These are phyloP conservation scores for Oryzaephilus surinamensis DNA, from an alignment of 1,140 invertebrate genomes.

Conservation along the genomic window DNA sequence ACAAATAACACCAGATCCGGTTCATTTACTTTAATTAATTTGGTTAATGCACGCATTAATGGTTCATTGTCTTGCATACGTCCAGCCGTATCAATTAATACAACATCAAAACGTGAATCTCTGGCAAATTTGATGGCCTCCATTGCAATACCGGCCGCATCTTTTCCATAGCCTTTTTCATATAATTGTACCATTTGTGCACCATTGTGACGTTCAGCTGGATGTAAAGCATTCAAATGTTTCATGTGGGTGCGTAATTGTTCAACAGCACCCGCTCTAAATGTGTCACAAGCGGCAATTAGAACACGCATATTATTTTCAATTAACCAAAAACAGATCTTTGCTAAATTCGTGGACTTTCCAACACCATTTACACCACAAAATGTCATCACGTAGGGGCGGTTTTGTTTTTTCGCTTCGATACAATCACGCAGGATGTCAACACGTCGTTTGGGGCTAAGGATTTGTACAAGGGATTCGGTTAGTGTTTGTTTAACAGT, in stretches of 20 bases:
- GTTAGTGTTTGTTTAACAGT: constrained; percentile 74
- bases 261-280: constrained; percentile 97
- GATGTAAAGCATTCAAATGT: constrained; percentile 91
- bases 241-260: constrained; percentile 92
- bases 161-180: constrained; percentile 97
- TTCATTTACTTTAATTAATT: constrained; percentile 80
- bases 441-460: constrained; percentile 88
- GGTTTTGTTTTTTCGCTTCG: constrained; percentile 66
- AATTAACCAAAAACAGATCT: constrained; percentile 99
- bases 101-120: constrained; percentile 77
- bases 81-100: constrained; percentile 95
- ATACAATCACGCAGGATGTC: constrained; percentile 95
- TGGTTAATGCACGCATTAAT: constrained; percentile 91
- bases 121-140: constrained; percentile 87
- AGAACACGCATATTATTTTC: constrained; percentile 94
- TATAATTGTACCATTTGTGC: constrained; percentile 84
- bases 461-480: constrained; percentile 79
- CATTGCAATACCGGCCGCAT: constrained; percentile 95
- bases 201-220: constrained; percentile 57
- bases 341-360: constrained; percentile 98
- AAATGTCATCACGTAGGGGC: constrained; percentile 95
- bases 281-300: constrained; percentile 99
- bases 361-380: constrained; percentile 99
- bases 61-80: constrained; percentile 99
- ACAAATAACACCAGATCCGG: constrained; percentile 98